A percentile compares a stretch with the other conserved stretches of the same genome.
phyloP scores from a whole-genome alignment of 2,888 invertebrate species.

The Apocheima hispidaria region DNA sequence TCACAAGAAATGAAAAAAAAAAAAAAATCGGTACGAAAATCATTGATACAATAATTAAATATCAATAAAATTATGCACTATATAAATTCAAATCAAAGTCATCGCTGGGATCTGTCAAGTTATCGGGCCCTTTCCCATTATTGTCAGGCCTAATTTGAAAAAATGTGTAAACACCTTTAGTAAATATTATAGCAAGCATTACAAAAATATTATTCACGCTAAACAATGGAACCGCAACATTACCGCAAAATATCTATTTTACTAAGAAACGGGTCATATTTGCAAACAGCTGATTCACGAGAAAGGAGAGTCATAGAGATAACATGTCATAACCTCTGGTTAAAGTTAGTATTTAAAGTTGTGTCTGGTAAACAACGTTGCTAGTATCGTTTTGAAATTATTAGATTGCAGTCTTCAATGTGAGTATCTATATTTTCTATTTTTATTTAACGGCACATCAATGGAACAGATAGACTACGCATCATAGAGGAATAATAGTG shows the following conservation, averaged over 20 bases:
- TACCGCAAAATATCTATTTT: conserved; percentile 17
- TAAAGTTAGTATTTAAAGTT: conserved; percentile 35
- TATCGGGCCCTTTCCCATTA: not conserved
- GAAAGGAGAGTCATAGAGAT: conserved; percentile 35
- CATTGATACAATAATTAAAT: too few relatives aligned
- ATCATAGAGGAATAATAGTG: too few relatives aligned
- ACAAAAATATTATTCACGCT: conserved; percentile 1
- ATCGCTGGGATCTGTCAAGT: too few relatives aligned
- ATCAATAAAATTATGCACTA: too few relatives aligned
- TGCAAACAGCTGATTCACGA: conserved; percentile 31
- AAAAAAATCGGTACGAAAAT: too few relatives aligned
- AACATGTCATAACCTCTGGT: conserved; percentile 46
- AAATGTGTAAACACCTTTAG: not conserved
- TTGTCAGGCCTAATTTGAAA: not conserved
- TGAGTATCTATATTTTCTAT: conserved; percentile 5
- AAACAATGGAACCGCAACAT: conserved; percentile 1
- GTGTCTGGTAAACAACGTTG: conserved; percentile 29
- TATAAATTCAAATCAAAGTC: too few relatives aligned
- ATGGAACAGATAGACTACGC: too few relatives aligned
- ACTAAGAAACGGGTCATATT: conserved; percentile 10
- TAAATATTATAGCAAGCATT: not conserved
- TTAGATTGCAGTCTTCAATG: conserved; percentile 29
- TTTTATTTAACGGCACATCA: too few relatives aligned
- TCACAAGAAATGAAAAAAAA: too few relatives aligned
- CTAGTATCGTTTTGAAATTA: conserved; percentile 41